These are phyloP conservation scores for Anguilla megastoma DNA, from an alignment of 2,797 vertebrate genomes.

Conservation along the genomic window DNA sequence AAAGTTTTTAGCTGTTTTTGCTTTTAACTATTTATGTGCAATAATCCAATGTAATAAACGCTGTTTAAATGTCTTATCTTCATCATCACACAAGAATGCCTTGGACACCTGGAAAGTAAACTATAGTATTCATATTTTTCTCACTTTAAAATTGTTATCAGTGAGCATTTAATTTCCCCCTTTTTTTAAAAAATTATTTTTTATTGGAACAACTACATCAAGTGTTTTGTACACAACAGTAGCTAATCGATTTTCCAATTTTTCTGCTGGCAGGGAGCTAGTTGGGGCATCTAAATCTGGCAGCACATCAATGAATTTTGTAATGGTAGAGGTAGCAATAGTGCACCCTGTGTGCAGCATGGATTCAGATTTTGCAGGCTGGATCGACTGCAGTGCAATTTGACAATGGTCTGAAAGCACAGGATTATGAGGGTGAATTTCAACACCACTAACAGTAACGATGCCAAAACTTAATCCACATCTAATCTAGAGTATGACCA, in stretches of 20 bases:
- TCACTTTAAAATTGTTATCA: neutral
- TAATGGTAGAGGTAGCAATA: conserved; percentile 1
- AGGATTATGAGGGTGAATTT: neutral
- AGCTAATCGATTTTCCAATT: conserved; percentile 2
- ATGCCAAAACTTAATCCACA: neutral
- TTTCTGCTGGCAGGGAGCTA: neutral
- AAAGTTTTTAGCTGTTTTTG: neutral
- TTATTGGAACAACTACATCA: conserved; percentile 5
- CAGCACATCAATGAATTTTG: conserved; percentile 3
- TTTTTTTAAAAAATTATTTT: neutral
- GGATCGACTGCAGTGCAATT: neutral
- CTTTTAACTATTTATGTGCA: neutral
- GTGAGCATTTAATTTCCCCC: neutral
- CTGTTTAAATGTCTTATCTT: neutral
- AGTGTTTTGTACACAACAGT: neutral
- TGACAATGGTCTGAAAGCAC: neutral
- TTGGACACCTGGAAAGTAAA: neutral
- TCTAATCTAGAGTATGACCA: neutral
- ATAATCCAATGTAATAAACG: neutral
- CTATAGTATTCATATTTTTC: neutral
- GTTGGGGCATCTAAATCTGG: conserved; percentile 3
- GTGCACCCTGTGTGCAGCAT: neutral
- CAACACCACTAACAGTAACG: neutral
- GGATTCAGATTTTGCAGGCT: conserved; percentile 1
- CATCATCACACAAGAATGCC: neutral